Evolutionary conservation across 1,140 invertebrate genomes (phyloP).

Genomic region (Macrocentrus cingulum): DNA sequence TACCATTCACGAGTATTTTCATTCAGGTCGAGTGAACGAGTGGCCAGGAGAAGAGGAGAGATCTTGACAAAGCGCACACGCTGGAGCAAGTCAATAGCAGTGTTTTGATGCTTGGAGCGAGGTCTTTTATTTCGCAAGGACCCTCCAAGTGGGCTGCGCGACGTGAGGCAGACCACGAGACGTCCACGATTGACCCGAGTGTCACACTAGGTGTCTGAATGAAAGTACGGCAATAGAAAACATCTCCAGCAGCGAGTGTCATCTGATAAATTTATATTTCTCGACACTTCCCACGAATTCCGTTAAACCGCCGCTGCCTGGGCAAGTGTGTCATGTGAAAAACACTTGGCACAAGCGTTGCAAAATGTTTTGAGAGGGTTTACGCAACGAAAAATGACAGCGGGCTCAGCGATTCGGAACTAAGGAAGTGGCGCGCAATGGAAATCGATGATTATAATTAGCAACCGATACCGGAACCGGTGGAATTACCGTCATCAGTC

Average conservation of each 20-base stretch:
- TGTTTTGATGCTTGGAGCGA: slow-evolving; percentile 2
- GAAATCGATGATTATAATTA: slow-evolving; percentile 56
- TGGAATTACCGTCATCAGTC: slow-evolving; percentile 54
- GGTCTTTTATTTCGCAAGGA: slow-evolving; percentile 14
- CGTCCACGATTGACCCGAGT: slow-evolving; percentile 1
- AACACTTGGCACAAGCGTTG: too few species aligned
- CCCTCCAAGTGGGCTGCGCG: slow-evolving; percentile 10
- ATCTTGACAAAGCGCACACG: background rate
- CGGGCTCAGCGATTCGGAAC: slow-evolving; percentile 35
- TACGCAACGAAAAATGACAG: background rate
- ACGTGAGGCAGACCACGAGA: slow-evolving; percentile 13
- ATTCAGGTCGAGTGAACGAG: background rate
- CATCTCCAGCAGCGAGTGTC: too few species aligned
- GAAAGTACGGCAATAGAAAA: too few species aligned
- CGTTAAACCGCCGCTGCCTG: too few species aligned
- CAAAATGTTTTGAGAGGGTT: too few species aligned
- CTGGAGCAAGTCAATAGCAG: slow-evolving; percentile 1
- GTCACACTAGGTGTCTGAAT: background rate
- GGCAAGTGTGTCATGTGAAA: too few species aligned
- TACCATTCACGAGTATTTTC: background rate
- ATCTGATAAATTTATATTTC: too few species aligned
- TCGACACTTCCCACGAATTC: background rate
- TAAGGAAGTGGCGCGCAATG: slow-evolving; percentile 43
- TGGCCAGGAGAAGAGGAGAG: too few species aligned
- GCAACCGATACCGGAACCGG: slow-evolving; percentile 50